These are phyloP conservation scores for Malachius bipustulatus DNA, from an alignment of 2,888 invertebrate genomes.

Conservation along the genomic window DNA sequence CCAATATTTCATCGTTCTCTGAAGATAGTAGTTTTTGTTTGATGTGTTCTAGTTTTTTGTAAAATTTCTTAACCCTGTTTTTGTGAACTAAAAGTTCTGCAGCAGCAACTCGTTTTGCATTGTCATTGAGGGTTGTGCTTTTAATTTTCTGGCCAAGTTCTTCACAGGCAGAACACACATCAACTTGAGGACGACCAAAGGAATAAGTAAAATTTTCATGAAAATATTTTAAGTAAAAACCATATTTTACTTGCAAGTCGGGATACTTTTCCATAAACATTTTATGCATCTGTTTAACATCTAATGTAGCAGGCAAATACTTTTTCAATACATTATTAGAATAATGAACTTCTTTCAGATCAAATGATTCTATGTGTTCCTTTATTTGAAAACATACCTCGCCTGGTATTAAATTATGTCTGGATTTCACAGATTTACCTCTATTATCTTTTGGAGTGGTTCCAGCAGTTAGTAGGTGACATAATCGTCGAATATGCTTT, in stretches of 20 bases:
- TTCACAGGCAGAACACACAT: conserved; percentile 19
- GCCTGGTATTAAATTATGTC: conserved; percentile 12
- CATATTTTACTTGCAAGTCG: conserved; percentile 17
- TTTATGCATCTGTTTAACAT: conserved; percentile 19
- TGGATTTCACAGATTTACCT: conserved; percentile 11
- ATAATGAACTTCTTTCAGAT: conserved; percentile 16
- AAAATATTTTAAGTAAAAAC: conserved; percentile 20
- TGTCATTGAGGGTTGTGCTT: conserved; percentile 10
- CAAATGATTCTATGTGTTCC: conserved; percentile 14
- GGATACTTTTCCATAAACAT: conserved; percentile 18
- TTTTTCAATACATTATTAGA: conserved; percentile 14
- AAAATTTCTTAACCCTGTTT: background rate
- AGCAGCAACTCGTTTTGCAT: conserved; percentile 16
- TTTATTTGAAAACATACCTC: conserved; percentile 12
- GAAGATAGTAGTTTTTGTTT: background rate
- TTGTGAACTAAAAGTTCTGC: conserved; percentile 1
- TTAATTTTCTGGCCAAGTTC: conserved; percentile 10
- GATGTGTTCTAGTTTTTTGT: conserved; percentile 3
- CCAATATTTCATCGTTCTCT: background rate
- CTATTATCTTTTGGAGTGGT: conserved; percentile 12
- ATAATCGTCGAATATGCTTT: conserved; percentile 11
- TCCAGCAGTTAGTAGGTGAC: conserved; percentile 10
- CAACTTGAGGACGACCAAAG: conserved; percentile 22
- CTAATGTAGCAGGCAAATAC: conserved; percentile 21
- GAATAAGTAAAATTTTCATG: conserved; percentile 18